Evolutionary conservation across 2,888 invertebrate species (phyloP), one percentile per base, ranked within the genome.

Genomic region (Zhuqinia jingwanae): DNA sequence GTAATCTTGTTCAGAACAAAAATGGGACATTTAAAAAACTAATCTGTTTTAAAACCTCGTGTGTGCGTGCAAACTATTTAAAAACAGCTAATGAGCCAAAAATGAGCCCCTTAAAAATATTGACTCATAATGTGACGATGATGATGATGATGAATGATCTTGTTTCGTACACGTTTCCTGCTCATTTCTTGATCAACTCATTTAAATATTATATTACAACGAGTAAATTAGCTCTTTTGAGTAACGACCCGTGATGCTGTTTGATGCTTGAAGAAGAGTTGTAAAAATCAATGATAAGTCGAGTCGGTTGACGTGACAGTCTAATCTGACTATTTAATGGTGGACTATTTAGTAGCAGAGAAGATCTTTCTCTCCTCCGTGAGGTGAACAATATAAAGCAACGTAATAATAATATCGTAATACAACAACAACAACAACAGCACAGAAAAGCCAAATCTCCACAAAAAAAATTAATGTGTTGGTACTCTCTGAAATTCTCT

Each of bases 101-200:
- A 36, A 36, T 6, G 36, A 68, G 65, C 65, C 42, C 42, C 42
- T 53, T 68, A 17, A 65, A 65, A 65, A 42, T 2, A 20, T 22
- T 6, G 42, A 20, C n/a, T n/a, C n/a, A n/a, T n/a, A n/a, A n/a
- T n/a, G n/a, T n/a, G n/a, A n/a, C n/a, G n/a, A n/a, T n/a, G n/a
- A n/a, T n/a, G n/a, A 6, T 13, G 22, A 50, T 70, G 73, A 73
- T 73, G 11, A 73, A 73, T 73, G 73, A 50, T 73, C 73, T 27
- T 73, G 50, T 50, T 50, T 73, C 73, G n/a, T n/a, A n/a, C n/a
- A 25, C 25, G 2, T 13, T 17, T 3, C 13, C 17, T 53, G n/a
- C 17, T 8, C 13, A 53, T 53, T 53, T 3, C 15, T 8, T 8
- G 2, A 8, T 15, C 15, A 53, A 53, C 15, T 17, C 3, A 53